phyloP scores from a whole-genome alignment of 2,113 vertebrate species.

The Hippocampus abdominalis region DNA sequence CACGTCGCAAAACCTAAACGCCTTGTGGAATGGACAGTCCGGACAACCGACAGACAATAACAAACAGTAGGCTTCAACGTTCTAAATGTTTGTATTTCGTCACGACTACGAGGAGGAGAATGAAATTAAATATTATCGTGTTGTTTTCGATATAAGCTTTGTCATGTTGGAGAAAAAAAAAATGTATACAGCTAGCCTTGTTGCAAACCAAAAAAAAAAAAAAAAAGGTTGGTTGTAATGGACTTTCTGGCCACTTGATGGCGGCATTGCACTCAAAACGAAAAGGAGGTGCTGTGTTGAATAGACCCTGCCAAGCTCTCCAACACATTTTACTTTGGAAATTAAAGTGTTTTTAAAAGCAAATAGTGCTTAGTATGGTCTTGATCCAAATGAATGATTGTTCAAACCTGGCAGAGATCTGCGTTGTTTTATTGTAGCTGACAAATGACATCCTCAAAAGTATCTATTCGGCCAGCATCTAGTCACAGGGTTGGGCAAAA shows the following conservation, averaged over 20 bases:
- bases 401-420: too few relatives aligned
- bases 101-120: neutral
- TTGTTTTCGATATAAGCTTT: neutral
- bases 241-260: slow-evolving; percentile 13
- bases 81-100: neutral
- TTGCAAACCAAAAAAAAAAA: neutral
- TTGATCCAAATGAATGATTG: too few relatives aligned
- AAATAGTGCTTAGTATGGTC: too few relatives aligned
- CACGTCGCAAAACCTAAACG: slow-evolving; percentile 12
- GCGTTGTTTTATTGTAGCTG: too few relatives aligned
- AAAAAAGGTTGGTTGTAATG: slow-evolving; percentile 7
- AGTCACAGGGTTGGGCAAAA: too few relatives aligned
- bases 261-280: slow-evolving; percentile 13
- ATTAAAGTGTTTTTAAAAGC: too few relatives aligned
- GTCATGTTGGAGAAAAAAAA: neutral
- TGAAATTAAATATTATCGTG: neutral
- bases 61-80: slow-evolving; percentile 8
- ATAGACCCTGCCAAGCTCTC: too few relatives aligned
- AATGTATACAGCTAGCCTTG: neutral
- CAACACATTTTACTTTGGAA: too few relatives aligned
- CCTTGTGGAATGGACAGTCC: neutral
- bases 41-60: slow-evolving; percentile 32
- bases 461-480: too few relatives aligned
- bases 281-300: neutral
- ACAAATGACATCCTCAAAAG: too few relatives aligned